Evolutionary conservation across 1,140 invertebrate genomes (phyloP).

Genomic region (Drosophila funebris): DNA sequence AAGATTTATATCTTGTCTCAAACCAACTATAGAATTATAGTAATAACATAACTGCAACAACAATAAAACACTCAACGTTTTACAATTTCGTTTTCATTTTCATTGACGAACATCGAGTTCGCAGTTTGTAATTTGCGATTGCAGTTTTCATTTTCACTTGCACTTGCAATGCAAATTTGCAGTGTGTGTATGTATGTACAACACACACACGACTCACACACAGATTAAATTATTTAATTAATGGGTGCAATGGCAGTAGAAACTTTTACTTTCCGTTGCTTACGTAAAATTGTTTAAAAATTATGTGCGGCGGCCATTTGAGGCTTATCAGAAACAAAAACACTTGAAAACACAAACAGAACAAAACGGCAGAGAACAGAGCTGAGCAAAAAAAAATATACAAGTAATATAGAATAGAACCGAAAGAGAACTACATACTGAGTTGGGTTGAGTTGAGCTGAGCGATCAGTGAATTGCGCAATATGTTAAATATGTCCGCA

Average conservation of each 20-base stretch:
- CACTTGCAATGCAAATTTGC: slow-evolving; percentile 75
- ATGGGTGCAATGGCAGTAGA: slow-evolving; percentile 56
- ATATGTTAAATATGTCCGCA: slow-evolving; percentile 65
- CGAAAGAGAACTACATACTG: neutral
- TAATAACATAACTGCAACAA: neutral
- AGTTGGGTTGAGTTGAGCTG: neutral
- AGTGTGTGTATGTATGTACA: slow-evolving; percentile 50
- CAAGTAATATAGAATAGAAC: neutral
- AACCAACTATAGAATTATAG: too few species aligned
- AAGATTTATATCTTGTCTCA: neutral
- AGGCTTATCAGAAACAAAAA: slow-evolving; percentile 62
- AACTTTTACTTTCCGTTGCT: slow-evolving; percentile 76
- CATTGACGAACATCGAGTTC: slow-evolving; percentile 37
- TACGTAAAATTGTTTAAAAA: slow-evolving; percentile 74
- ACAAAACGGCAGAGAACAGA: neutral
- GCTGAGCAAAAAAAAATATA: neutral
- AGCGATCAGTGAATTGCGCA: slow-evolving; percentile 72
- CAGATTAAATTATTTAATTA: slow-evolving; percentile 58
- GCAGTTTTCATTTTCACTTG: slow-evolving; percentile 69
- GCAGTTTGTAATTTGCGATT: slow-evolving; percentile 18
- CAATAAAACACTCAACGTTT: slow-evolving; percentile 9
- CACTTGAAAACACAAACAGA: slow-evolving; percentile 32
- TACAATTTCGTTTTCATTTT: slow-evolving; percentile 34
- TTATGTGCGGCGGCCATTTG: slow-evolving; percentile 3
- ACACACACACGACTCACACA: slow-evolving; percentile 2